These are phyloP conservation scores for Eugnorisma glareosa DNA, from an alignment of 2,888 invertebrate genomes.

Conservation along the genomic window DNA sequence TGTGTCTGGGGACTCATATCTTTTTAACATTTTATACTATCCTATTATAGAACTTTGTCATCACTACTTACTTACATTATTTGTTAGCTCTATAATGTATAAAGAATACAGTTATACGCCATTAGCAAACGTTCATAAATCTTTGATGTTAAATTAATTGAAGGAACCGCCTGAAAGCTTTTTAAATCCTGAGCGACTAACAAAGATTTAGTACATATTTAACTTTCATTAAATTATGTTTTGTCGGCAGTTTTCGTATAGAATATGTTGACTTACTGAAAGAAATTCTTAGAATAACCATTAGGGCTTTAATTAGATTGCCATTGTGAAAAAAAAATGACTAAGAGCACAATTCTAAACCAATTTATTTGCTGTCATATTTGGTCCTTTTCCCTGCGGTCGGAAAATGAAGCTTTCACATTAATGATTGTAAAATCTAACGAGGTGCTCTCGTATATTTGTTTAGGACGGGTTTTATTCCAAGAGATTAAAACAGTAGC, in stretches of 20 bases:
- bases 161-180: constrained; percentile 3
- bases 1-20: constrained; percentile 47
- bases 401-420: constrained; percentile 55
- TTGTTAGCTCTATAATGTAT: not conserved
- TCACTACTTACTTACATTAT: constrained; percentile 10
- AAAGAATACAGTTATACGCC: not conserved
- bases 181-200: constrained; percentile 18
- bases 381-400: constrained; percentile 28
- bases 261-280: not conserved
- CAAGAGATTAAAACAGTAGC: constrained; percentile 72
- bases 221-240: constrained; percentile 3
- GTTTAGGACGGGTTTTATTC: constrained; percentile 73
- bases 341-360: not conserved
- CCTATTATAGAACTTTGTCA: constrained; percentile 4
- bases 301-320: constrained; percentile 31
- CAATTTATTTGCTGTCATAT: constrained; percentile 35
- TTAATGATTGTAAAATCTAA: constrained; percentile 58
- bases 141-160: constrained; percentile 23
- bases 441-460: constrained; percentile 68
- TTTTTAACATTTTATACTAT: constrained; percentile 44
- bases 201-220: not conserved
- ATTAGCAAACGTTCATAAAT: not conserved
- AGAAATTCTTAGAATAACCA: constrained; percentile 4
- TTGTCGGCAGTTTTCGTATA: constrained; percentile 14
- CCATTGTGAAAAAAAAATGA: constrained; percentile 25